These are phyloP conservation scores for Teinopalpus imperialis DNA, from an alignment of 2,888 invertebrate species.

Conservation along the genomic window DNA sequence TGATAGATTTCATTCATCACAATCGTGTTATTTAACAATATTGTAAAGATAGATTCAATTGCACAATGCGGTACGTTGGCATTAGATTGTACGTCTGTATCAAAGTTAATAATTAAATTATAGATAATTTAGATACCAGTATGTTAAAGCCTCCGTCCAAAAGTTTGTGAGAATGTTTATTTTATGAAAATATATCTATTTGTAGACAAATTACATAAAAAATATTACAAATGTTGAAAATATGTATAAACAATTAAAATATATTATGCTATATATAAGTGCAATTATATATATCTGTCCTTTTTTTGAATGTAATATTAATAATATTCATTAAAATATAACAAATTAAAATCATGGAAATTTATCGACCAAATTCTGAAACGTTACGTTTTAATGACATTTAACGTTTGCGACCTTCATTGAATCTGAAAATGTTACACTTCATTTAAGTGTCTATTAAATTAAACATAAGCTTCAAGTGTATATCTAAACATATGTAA, in stretches of 20 bases:
- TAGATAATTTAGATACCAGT: slow-evolving; percentile 11
- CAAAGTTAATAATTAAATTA: slow-evolving; percentile 6
- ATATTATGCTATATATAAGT: slow-evolving; percentile 25
- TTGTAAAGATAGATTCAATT: slow-evolving; percentile 11
- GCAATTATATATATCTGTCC: slow-evolving; percentile 23
- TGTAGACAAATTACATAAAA: not conserved
- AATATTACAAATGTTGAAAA: slow-evolving; percentile 1
- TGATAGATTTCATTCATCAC: slow-evolving; percentile 9
- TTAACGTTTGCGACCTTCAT: too few relatives aligned
- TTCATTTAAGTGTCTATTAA: too few relatives aligned
- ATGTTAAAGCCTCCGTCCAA: slow-evolving; percentile 18
- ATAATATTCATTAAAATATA: slow-evolving; percentile 19
- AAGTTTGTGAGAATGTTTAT: not conserved
- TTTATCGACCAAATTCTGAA: too few relatives aligned
- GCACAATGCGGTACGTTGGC: slow-evolving; percentile 20
- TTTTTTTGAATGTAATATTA: slow-evolving; percentile 4
- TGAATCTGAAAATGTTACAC: too few relatives aligned
- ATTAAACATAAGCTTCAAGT: too few relatives aligned
- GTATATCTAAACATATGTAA: too few relatives aligned
- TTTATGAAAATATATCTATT: too few relatives aligned
- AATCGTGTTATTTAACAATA: slow-evolving; percentile 2
- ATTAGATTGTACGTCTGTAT: slow-evolving; percentile 4
- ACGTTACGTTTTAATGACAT: too few relatives aligned
- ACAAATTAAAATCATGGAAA: slow-evolving; percentile 19
- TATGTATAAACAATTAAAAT: slow-evolving; percentile 8